Evolutionary conservation across 2,113 vertebrate species (phyloP), one percentile per base, ranked within the genome.

Genomic region (Cervus canadensis): DNA sequence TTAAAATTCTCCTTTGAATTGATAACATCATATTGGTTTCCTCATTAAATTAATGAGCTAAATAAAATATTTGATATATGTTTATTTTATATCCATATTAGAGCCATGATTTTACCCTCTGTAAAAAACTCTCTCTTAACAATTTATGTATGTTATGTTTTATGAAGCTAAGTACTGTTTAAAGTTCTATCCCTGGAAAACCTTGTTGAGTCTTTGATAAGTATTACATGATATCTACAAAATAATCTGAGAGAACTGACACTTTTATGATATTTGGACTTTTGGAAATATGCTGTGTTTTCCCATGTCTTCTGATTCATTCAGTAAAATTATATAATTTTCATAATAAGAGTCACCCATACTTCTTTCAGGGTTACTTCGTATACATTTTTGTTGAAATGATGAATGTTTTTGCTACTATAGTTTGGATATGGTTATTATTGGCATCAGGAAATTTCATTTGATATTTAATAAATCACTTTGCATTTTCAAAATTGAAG

Each of bases 401-500:
- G 84, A 17, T 91, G 10, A 30, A 54, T 62, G 17, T 48, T 89
- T 92, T 96, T 93, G 33, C 89, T 89, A 36, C 59, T 64, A 23
- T 26, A 62, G 79, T 94, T 88, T 86, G 3, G 76, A 96, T 67
- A 16, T 94, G 60, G 64, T 95, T 85, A 90, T 92, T 79, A 87
- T 0, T 89, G 21, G 15, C 57, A 95, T 60, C 23, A 89, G 67
- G 54, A 96, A 85, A 98, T 92, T 92, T 92, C 64, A 67, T 64
- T 92, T 92, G 84, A 26, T 84, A 83, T 52, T 56, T 93, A 94
- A 52, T 92, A 88, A 85, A 52, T n/a, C 11, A 96, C 64, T 95
- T 45, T 97, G 54, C 54, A 95, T 89, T 97, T 91, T 93, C 40
- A 74, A 93, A 94, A 67, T 97, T 91, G 85, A 94, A 92, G 91